phyloP scores from a whole-genome alignment of 2,888 invertebrate species.

The Acleris literana region DNA sequence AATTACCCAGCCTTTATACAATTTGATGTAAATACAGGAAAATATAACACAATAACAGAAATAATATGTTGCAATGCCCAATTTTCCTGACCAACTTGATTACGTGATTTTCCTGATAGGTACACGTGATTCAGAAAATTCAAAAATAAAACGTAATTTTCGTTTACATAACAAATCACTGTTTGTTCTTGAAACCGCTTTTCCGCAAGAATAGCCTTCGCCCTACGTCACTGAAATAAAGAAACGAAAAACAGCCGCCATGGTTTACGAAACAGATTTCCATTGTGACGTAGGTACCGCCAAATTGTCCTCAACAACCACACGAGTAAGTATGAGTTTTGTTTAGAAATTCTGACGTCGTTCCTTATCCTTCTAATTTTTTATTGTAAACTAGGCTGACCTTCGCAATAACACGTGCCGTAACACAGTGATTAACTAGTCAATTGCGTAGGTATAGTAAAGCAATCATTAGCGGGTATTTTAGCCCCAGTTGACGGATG shows the following conservation, averaged over 20 bases:
- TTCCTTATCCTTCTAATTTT: not conserved
- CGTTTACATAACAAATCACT: slow-evolving; percentile 18
- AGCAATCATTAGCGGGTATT: slow-evolving; percentile 21
- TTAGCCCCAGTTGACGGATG: slow-evolving; percentile 15
- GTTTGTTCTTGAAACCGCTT: slow-evolving; percentile 19
- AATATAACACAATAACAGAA: not conserved
- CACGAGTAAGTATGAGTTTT: not conserved
- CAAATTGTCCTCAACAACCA: slow-evolving; percentile 1
- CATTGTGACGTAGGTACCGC: not conserved
- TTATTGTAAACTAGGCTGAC: not conserved
- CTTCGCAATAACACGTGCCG: slow-evolving; percentile 21
- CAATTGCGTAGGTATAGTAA: slow-evolving; percentile 30
- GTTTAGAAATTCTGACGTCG: not conserved
- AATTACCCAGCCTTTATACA: not conserved
- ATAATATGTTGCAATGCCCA: slow-evolving; percentile 9
- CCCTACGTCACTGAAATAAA: slow-evolving; percentile 11
- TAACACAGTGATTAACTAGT: slow-evolving; percentile 20
- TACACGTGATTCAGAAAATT: not conserved
- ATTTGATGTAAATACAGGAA: not conserved
- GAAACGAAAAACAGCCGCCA: not conserved
- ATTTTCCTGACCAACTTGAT: not conserved
- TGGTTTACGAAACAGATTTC: not conserved
- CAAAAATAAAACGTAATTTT: slow-evolving; percentile 4
- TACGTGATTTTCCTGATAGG: not conserved
- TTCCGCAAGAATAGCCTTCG: slow-evolving; percentile 12